Conservation (phyloP, 2,888 invertebrate species). For the Cephus pulcher region DNA sequence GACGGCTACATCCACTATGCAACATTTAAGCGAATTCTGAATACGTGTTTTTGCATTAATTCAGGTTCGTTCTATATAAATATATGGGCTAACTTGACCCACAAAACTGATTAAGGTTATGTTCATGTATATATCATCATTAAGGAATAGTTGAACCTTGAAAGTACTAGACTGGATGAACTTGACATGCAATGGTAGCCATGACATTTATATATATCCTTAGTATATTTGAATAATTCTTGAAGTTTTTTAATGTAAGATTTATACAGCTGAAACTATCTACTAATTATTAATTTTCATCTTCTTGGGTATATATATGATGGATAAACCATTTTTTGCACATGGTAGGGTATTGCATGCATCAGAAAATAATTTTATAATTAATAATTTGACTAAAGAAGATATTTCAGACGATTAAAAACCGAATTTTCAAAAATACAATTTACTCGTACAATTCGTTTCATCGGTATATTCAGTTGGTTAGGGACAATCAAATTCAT, state of each 20-base stretch:
- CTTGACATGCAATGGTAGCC: background rate
- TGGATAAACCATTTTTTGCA: background rate
- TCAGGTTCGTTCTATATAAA: background rate
- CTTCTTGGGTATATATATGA: background rate
- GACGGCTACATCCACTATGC: background rate
- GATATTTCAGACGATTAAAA: background rate
- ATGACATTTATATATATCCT: background rate
- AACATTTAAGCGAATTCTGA: background rate
- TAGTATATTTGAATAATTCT: background rate
- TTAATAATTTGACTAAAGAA: background rate
- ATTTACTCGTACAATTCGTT: background rate
- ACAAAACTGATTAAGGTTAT: background rate
- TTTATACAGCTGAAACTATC: background rate
- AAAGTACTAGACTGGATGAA: background rate
- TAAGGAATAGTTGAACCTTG: background rate
- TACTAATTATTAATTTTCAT: background rate
- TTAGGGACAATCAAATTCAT: background rate
- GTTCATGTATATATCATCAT: background rate
- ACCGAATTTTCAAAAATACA: background rate
- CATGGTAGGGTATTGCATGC: background rate
- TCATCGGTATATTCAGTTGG: background rate
- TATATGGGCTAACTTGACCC: background rate
- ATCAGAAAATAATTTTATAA: background rate
- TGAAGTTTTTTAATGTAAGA: background rate
- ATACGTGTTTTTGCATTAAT: background rate